phyloP scores from a whole-genome alignment of 2,113 vertebrate species.

The Ailuropoda melanoleuca region DNA sequence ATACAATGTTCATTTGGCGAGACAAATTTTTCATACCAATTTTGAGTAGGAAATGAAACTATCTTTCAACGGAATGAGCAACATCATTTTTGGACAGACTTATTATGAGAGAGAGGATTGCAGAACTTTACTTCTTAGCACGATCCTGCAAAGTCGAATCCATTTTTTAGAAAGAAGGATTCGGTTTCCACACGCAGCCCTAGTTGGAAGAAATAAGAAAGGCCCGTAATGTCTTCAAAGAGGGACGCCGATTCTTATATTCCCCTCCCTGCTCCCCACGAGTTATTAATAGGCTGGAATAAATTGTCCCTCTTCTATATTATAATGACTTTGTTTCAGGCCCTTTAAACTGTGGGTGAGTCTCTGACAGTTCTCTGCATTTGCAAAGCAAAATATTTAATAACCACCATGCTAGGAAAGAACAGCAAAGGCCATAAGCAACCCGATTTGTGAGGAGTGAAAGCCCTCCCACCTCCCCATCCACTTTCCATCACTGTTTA shows the following conservation, averaged over 20 bases:
- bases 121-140: constrained; percentile 78
- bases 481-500: not conserved
- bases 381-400: constrained; percentile 70
- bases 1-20: constrained; percentile 86
- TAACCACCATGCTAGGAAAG: constrained; percentile 7
- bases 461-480: fast-evolving
- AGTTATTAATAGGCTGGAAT: constrained; percentile 68
- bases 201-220: constrained; percentile 60
- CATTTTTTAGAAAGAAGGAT: constrained; percentile 63
- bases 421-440: not conserved
- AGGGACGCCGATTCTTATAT: constrained; percentile 38
- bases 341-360: constrained; percentile 71
- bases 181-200: constrained; percentile 47
- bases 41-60: constrained; percentile 87
- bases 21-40: constrained; percentile 85
- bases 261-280: constrained; percentile 42
- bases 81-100: constrained; percentile 86
- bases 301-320: constrained; percentile 72
- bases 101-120: constrained; percentile 80
- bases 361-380: constrained; percentile 67
- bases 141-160: constrained; percentile 41
- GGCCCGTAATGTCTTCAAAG: constrained; percentile 57
- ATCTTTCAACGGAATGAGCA: constrained; percentile 84
- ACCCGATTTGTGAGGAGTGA: not conserved
- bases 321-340: constrained; percentile 73